Conservation (phyloP, 2,797 vertebrate species). For the Pseudochirops corinnae region DNA sequence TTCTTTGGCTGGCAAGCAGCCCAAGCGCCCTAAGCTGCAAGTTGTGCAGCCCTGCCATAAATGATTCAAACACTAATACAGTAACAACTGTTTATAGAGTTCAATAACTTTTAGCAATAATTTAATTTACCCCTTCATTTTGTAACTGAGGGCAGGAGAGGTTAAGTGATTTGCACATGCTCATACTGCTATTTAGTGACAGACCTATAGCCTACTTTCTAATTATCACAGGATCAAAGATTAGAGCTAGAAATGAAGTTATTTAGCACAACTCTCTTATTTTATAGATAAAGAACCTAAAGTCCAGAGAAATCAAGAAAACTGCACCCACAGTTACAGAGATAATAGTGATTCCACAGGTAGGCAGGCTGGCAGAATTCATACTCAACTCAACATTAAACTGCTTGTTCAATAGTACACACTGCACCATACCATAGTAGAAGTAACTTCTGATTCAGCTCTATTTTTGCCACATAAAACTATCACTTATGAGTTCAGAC, state of each 20-base stretch:
- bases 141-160: background rate
- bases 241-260: background rate
- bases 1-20: no score
- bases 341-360: no score
- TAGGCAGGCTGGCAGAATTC: background rate
- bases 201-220: background rate
- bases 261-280: background rate
- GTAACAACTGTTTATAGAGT: background rate
- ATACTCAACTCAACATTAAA: background rate
- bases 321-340: background rate
- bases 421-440: background rate
- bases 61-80: background rate
- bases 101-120: background rate
- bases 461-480: no score
- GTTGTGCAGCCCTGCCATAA: no score
- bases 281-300: conserved; percentile 1
- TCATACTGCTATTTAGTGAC: background rate
- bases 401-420: background rate
- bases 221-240: background rate
- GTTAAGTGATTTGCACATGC: background rate
- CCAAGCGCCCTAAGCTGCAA: no score
- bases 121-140: background rate
- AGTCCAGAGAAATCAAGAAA: conserved; percentile 2
- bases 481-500: background rate
- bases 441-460: no score